Evolutionary conservation across 2,113 vertebrate genomes (phyloP), one percentile per base, ranked within the genome.

Genomic region (Fulica atra): DNA sequence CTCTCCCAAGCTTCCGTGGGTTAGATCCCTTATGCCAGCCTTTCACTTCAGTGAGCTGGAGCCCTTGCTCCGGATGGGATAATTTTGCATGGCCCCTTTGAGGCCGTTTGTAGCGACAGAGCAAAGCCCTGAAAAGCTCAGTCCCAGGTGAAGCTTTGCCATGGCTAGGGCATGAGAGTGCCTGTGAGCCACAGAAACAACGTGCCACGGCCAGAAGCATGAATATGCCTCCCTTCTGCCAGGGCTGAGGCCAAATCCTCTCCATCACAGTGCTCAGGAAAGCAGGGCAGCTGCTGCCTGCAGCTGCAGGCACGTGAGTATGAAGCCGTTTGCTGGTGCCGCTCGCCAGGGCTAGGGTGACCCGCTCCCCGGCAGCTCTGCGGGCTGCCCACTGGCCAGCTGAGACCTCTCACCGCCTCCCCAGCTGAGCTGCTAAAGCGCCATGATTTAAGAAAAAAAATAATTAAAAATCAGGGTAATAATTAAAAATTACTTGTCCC

Each of bases 81-180:
- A 16, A 25, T 23, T 94, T 54, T 73, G n/a, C 60, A 44, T 2
- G 1, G 64, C 83, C 73, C 51, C 46, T 57, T 38, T 21, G 44
- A 56, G 44, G 35, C 54, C 2, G 6, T 51, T 91, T 46, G 76
- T 61, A 68, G 68, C 1, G 0, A 31, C 38, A 57, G 59, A 83
- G 40, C 80, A 54, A 77, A 78, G 44, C 38, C 38, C 66, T 33
- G 36, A 42, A 24, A 68, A 74, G n/a, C 61, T 60, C 4, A 0
- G 54, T 83, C 40, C 59, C 29, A 36, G 14, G 69, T 46, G 71
- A 60, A 40, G 85, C 57, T n/a, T 19, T 87, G 70, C 7, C 53
- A 29, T 2, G 9, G 64, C 36, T 2, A 2, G 36, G 31, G 24
- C 28, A 19, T 0, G 8, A 79, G 28, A 0, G 0, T 6, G 24